phyloP scores from a whole-genome alignment of 1,140 invertebrate species.

The Ceratina japonica region DNA sequence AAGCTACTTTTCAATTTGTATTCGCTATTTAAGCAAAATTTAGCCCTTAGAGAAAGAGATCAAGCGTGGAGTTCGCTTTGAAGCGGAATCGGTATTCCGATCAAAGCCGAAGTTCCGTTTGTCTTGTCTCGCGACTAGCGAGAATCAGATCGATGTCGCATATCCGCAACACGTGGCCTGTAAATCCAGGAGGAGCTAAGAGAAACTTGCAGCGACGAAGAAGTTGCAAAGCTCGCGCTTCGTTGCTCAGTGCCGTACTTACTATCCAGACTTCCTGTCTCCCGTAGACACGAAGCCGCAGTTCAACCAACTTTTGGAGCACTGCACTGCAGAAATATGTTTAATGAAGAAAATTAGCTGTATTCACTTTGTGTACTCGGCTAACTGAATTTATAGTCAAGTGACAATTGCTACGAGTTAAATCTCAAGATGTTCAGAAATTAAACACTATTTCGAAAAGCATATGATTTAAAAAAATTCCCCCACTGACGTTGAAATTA shows the following conservation, averaged over 20 bases:
- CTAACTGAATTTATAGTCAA: too few species aligned
- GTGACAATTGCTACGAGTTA: too few species aligned
- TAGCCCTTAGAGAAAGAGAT: neutral
- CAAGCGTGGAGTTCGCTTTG: neutral
- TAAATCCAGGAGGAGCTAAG: conserved; percentile 40
- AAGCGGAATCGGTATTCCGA: conserved; percentile 33
- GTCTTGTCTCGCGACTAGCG: conserved; percentile 53
- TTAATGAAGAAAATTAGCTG: conserved; percentile 41
- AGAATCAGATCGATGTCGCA: conserved; percentile 55
- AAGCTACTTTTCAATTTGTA: too few species aligned
- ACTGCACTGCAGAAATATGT: neutral
- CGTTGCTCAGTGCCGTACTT: conserved; percentile 36
- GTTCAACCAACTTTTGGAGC: too few species aligned
- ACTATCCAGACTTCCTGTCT: conserved; percentile 44
- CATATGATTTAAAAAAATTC: too few species aligned
- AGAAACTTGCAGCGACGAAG: conserved; percentile 55
- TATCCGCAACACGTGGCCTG: conserved; percentile 64
- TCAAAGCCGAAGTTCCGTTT: conserved; percentile 55
- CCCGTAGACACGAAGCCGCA: neutral
- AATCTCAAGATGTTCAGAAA: too few species aligned
- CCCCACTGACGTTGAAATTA: too few species aligned
- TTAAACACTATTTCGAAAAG: neutral
- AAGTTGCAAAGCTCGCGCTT: conserved; percentile 48
- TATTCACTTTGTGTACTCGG: conserved; percentile 46
- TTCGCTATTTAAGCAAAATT: neutral